Conservation (phyloP, 2,888 invertebrate genomes). For the Volucella inanis region DNA sequence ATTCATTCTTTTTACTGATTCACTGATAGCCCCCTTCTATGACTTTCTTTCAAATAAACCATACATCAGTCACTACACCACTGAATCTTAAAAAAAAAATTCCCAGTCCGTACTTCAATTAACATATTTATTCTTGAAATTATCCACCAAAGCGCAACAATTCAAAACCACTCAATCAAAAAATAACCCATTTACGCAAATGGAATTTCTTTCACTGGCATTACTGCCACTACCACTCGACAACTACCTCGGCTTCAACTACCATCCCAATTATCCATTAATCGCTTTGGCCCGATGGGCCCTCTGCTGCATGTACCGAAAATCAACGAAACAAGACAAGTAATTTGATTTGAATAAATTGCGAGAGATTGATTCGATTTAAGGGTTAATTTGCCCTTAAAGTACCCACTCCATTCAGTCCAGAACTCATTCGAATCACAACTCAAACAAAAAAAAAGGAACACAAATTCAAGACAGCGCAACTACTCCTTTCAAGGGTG, state of each 20-base stretch:
- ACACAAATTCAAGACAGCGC: conserved; percentile 33
- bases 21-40: too few relatives aligned
- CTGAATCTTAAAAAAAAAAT: conserved; percentile 6
- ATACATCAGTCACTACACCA: neutral
- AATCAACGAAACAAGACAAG: conserved; percentile 60
- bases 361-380: conserved; percentile 74
- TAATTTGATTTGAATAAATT: conserved; percentile 75
- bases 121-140: conserved; percentile 65
- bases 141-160: conserved; percentile 63
- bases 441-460: conserved; percentile 27
- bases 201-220: conserved; percentile 52
- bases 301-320: conserved; percentile 11
- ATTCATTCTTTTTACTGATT: too few relatives aligned
- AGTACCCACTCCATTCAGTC: conserved; percentile 52
- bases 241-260: neutral
- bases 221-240: conserved; percentile 48
- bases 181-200: conserved; percentile 67
- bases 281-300: conserved; percentile 29
- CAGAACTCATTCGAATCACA: conserved; percentile 49
- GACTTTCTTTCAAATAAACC: too few relatives aligned
- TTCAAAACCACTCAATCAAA: conserved; percentile 71
- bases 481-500: conserved; percentile 56
- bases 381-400: conserved; percentile 72
- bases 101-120: conserved; percentile 22
- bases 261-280: conserved; percentile 61